Base-by-base conservation (phyloP, 2,113 vertebrate species). In the Dromiciops gliroides region DNA sequence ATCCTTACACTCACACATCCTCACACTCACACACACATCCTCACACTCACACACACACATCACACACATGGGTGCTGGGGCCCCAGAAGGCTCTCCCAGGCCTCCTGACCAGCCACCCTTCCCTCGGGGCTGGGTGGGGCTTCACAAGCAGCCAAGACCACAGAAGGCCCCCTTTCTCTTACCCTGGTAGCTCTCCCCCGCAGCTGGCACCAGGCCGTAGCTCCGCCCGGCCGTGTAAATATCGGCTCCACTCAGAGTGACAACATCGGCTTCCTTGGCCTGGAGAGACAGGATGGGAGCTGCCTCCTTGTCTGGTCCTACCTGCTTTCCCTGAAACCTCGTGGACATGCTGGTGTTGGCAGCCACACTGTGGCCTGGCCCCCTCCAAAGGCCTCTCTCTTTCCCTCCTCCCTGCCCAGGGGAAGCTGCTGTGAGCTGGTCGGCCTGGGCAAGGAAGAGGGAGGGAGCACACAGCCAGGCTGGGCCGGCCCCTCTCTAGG, bases 111-210 rank as follows among this genome's bases (percentile, higher is more conserved):
- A 24, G 51, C 51, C 23, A 24, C 23, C 52, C 25, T 26, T 53
- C 52, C 22, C 52, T 53, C 7, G 5, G 25, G 28, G 90, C 60
- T 23, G 26, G 52, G 60, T n/a, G n/a, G n/a, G n/a, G n/a, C n/a
- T n/a, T n/a, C n/a, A n/a, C 0, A 8, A 8, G 48, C 0, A 31
- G 88, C 19, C 8, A 52, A 52, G 22, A 22, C 56, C 28, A 14
- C 88, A 48, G 88, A 47, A 8, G 44, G 88, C 44, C 22, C 56
- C 28, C 60, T 37, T 5, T 26, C 91, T 0, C 98, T 97, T 97
- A 99, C 99, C 98, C 93, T 99, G 98, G 95, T 99, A 99, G 98
- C 97, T 98, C 98, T 99, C 99, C 53, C 98, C 99, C 0, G 98
- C 99, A 0, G 99, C 99, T 6, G 99, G 99, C 47, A 99, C 98